Base-by-base conservation (phyloP, 2,113 vertebrate species). In the Myodes glareolus region DNA sequence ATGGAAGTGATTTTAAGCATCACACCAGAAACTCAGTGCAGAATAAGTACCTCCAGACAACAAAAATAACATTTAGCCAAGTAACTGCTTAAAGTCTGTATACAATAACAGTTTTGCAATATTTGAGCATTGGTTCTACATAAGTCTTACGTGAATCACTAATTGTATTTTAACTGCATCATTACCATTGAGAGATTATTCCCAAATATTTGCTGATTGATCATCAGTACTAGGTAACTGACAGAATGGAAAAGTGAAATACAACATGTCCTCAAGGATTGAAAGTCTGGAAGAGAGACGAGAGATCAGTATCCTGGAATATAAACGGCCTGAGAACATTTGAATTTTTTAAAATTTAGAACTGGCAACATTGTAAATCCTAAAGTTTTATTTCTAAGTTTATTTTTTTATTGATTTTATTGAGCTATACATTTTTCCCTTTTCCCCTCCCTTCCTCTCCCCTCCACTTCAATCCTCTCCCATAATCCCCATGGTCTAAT, bases 141-240 rank as follows among this genome's bases (percentile, higher is more conserved):
- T 58, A 29, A 42, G 63, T 88, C 67, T 76, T 58, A 61, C 73
- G 80, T 91, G 31, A 91, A 33, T 81, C 21, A 85, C n/a, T 61
- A 93, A 25, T 77, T 33, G 23, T 67, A 55, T 61, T 42, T 63
- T 36, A 67, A 39, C 10, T 52, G 3, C 0, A 61, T 89, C n/a
- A 73, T 14, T 16, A 50, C 78, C 4, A 47, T 14, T 0, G 27
- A 65, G 73, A 25, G 16, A 47, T 88, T 67, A 47, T 45, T 88
- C 55, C 70, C 21, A 75, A 23, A 81, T 63, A 91, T 47, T 47
- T 55, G 17, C 19, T 84, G 17, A n/a, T 36, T 73, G 5, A 52
- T 16, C 1, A 17, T 7, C 12, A 76, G 2, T 33, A 29, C 3
- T 12, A 63, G 27, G 36, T 13, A 42, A 58, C 9, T 76, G 4